Conservation (phyloP, 1,140 invertebrate species). For the Dinoponera quadriceps region DNA sequence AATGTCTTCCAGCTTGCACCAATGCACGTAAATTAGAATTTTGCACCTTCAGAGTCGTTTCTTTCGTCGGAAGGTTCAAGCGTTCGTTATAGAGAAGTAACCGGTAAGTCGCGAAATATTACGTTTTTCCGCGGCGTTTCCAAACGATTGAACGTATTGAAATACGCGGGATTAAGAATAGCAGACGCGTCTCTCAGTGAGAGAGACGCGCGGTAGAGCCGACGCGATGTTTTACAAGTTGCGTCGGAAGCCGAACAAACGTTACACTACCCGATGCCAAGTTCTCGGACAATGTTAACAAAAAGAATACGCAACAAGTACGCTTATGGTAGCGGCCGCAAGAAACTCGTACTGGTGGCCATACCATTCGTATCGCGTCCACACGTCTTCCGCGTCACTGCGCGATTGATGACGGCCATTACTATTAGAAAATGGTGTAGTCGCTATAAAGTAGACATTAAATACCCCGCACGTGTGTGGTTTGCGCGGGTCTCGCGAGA, state of each 20-base stretch:
- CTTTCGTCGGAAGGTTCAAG: no score
- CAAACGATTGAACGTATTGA: not conserved
- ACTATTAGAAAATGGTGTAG: conserved; percentile 57
- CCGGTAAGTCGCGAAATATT: no score
- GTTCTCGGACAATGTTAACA: conserved; percentile 63
- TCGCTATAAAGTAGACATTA: conserved; percentile 49
- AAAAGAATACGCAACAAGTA: conserved; percentile 60
- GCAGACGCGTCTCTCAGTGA: not conserved
- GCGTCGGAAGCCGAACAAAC: conserved; percentile 25
- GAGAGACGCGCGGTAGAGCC: conserved; percentile 7
- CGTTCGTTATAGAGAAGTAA: no score
- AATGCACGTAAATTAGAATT: no score
- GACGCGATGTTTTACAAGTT: conserved; percentile 44
- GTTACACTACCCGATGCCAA: conserved; percentile 23
- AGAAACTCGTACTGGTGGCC: conserved; percentile 68
- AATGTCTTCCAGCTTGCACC: no score
- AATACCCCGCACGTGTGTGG: conserved; percentile 33
- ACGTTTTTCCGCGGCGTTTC: not conserved
- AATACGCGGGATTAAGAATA: conserved; percentile 5
- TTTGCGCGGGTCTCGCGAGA: not conserved
- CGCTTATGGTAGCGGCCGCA: conserved; percentile 67
- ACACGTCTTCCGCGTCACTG: conserved; percentile 65
- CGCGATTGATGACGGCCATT: conserved; percentile 63
- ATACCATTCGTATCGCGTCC: conserved; percentile 58
- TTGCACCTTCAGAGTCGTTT: no score